A percentile compares a stretch with the other conserved stretches of the same genome.
These are phyloP conservation scores for Anolis sagrei DNA, from an alignment of 2,113 vertebrate species.

Conservation along the genomic window DNA sequence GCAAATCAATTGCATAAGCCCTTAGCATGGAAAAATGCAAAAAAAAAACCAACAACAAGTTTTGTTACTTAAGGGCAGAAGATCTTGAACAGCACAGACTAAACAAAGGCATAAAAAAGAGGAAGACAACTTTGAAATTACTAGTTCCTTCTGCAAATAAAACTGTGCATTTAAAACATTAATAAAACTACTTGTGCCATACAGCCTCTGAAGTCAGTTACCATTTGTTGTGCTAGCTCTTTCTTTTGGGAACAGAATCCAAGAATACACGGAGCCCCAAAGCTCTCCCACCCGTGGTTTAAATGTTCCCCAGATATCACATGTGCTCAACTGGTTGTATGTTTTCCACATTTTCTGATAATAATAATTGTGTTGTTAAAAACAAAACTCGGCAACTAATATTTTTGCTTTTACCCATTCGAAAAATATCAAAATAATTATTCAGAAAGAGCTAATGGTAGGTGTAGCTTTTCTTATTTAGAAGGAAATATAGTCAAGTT, in stretches of 20 bases:
- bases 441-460: background rate
- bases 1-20: background rate
- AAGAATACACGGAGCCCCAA: background rate
- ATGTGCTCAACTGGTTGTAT: background rate
- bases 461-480: background rate
- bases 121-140: too few relatives aligned
- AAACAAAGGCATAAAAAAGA: too few relatives aligned
- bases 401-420: background rate
- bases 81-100: background rate
- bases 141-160: too few relatives aligned
- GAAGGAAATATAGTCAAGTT: background rate
- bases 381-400: background rate
- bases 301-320: background rate
- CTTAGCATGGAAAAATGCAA: background rate
- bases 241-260: background rate
- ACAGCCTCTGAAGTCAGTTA: background rate
- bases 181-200: too few relatives aligned
- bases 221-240: background rate
- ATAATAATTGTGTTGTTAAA: background rate
- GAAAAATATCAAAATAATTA: conserved; percentile 1
- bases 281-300: background rate
- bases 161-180: too few relatives aligned
- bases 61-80: background rate
- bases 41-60: background rate
- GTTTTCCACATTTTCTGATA: background rate